Conservation (phyloP, 1,140 invertebrate species). For the Eubasilissa regina region DNA sequence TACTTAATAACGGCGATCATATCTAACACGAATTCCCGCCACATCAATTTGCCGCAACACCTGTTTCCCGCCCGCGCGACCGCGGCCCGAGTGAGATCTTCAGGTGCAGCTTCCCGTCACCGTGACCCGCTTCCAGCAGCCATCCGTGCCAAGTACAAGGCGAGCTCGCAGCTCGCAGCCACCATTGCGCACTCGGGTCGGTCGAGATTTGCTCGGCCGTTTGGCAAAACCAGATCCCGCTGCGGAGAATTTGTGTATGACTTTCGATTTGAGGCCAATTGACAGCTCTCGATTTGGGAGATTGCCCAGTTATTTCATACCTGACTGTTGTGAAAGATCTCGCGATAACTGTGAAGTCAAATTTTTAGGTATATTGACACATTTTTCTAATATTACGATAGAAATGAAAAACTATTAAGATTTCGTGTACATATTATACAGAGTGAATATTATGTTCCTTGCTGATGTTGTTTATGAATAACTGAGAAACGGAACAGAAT, state of each 20-base stretch:
- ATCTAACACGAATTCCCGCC: slow-evolving; percentile 12
- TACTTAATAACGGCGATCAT: neutral
- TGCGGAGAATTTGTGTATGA: neutral
- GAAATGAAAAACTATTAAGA: too few relatives aligned
- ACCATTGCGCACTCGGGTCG: neutral
- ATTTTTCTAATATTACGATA: too few relatives aligned
- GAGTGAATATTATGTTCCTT: too few relatives aligned
- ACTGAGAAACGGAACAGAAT: too few relatives aligned
- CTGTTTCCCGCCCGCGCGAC: neutral
- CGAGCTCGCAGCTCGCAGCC: slow-evolving; percentile 7
- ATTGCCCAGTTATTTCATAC: too few relatives aligned
- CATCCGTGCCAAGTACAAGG: slow-evolving; percentile 59
- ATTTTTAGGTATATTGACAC: too few relatives aligned
- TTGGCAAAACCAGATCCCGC: neutral
- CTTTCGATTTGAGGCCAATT: neutral
- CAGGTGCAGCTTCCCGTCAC: slow-evolving; percentile 52
- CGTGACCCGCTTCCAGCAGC: slow-evolving; percentile 51
- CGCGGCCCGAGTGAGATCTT: neutral
- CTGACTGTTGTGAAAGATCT: too few relatives aligned
- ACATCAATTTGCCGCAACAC: slow-evolving; percentile 21
- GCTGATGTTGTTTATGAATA: too few relatives aligned
- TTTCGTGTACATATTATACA: too few relatives aligned
- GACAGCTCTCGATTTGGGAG: neutral
- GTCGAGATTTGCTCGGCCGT: neutral
- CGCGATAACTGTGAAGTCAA: too few relatives aligned